These are phyloP conservation scores for Diorhabda elongata DNA, from an alignment of 1,140 invertebrate species.

Conservation along the genomic window DNA sequence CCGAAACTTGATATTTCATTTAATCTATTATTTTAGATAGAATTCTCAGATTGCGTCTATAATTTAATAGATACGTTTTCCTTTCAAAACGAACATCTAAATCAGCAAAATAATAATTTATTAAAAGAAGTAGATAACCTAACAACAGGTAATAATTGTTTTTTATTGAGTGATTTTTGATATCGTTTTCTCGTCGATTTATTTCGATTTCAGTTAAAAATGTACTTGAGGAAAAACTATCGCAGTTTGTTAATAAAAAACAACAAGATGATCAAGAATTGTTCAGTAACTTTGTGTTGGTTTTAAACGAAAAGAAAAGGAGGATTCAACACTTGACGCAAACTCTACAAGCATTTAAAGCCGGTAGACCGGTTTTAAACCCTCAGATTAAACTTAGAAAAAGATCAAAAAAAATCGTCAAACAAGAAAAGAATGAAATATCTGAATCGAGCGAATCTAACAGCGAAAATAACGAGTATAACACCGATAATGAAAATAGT, in stretches of 20 bases:
- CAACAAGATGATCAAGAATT: constrained; percentile 26
- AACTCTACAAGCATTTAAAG: constrained; percentile 27
- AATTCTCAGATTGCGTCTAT: too few relatives aligned
- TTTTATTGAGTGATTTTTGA: too few relatives aligned
- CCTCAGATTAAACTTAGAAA: constrained; percentile 8
- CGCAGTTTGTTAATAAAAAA: constrained; percentile 30
- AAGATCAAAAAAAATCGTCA: not conserved
- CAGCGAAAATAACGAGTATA: not conserved
- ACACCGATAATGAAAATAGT: constrained; percentile 7
- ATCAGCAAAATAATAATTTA: too few relatives aligned
- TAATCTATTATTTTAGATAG: too few relatives aligned
- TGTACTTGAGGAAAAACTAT: constrained; percentile 19
- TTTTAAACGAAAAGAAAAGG: constrained; percentile 36
- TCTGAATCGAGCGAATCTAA: constrained; percentile 3
- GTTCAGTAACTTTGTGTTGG: constrained; percentile 26
- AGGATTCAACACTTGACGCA: constrained; percentile 36
- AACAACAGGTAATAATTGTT: too few relatives aligned
- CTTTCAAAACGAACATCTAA: too few relatives aligned
- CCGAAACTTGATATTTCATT: too few relatives aligned
- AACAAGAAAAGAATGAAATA: not conserved
- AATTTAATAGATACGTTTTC: too few relatives aligned
- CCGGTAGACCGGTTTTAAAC: constrained; percentile 25
- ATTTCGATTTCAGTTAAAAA: too few relatives aligned
- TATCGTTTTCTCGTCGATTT: too few relatives aligned
- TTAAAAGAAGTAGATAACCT: too few relatives aligned